Percentiles rank a stretch among this genome's conserved stretches.
Evolutionary conservation across 2,797 vertebrate species (phyloP).

Genomic region (Diplodus puntazzo): DNA sequence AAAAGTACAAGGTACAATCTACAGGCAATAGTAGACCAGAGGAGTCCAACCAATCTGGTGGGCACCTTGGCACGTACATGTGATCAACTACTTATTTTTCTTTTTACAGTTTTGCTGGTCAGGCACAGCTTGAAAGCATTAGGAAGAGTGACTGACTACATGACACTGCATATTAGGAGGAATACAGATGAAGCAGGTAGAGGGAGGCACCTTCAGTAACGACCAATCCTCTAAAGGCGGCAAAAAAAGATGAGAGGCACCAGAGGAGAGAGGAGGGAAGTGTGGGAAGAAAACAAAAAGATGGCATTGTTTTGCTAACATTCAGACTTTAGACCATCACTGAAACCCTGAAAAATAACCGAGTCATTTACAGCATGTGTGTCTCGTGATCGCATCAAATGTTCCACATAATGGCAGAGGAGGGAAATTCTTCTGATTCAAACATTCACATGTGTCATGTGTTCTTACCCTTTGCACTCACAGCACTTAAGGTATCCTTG

Average conservation of each 20-base stretch:
- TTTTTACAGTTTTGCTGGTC: not conserved
- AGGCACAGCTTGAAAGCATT: not conserved
- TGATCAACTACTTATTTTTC: not conserved
- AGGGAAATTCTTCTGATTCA: no score
- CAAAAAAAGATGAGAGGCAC: not conserved
- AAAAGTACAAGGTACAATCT: no score
- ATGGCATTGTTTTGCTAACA: not conserved
- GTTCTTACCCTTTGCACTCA: no score
- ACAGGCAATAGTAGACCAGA: no score
- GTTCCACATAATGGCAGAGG: not conserved
- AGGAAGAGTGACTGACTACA: not conserved
- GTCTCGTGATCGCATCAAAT: not conserved
- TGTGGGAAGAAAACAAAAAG: not conserved
- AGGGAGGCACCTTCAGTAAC: not conserved
- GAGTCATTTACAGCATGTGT: not conserved
- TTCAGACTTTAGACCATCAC: not conserved
- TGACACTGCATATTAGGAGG: not conserved
- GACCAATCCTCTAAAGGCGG: not conserved
- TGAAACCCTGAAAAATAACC: not conserved
- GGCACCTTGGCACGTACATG: no score
- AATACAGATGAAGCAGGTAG: constrained; percentile 23
- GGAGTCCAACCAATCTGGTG: no score
- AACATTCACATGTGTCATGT: no score
- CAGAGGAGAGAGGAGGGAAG: not conserved
- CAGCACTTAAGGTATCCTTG: no score